phyloP scores from a whole-genome alignment of 2,797 vertebrate genomes.

The Onychomys torridus region DNA sequence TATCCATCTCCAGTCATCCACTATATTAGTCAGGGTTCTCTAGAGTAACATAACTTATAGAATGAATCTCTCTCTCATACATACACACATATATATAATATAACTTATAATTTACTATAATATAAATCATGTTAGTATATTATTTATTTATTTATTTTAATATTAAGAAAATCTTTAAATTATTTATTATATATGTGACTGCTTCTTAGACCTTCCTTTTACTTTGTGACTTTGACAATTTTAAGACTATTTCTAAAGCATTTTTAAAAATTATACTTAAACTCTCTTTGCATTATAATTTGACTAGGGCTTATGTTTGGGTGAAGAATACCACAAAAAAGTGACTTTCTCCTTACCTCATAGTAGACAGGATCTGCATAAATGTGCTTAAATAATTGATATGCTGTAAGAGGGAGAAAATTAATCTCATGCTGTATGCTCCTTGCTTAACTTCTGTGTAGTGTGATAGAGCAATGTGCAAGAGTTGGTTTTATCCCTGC shows the following conservation, averaged over 20 bases:
- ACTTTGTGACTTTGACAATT: background rate
- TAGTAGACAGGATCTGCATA: background rate
- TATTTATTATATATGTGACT: no score
- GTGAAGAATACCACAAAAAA: background rate
- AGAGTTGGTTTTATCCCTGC: background rate
- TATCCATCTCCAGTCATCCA: no score
- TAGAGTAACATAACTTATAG: no score
- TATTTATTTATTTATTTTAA: no score
- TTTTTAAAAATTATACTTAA: background rate
- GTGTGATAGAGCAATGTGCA: background rate
- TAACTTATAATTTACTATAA: no score
- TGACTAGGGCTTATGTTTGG: background rate
- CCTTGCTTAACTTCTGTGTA: background rate
- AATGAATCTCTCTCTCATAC: no score
- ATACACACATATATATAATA: no score
- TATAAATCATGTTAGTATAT: no score
- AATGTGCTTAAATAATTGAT: background rate
- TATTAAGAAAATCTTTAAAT: no score
- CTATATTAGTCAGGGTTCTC: no score
- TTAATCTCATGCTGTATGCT: background rate
- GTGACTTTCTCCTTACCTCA: background rate
- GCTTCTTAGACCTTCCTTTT: background rate
- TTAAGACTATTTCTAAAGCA: background rate
- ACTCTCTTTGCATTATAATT: background rate
- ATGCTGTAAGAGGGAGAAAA: background rate